Evolutionary conservation across 2,797 vertebrate species (phyloP).

Genomic region (Caiman crocodilus): DNA sequence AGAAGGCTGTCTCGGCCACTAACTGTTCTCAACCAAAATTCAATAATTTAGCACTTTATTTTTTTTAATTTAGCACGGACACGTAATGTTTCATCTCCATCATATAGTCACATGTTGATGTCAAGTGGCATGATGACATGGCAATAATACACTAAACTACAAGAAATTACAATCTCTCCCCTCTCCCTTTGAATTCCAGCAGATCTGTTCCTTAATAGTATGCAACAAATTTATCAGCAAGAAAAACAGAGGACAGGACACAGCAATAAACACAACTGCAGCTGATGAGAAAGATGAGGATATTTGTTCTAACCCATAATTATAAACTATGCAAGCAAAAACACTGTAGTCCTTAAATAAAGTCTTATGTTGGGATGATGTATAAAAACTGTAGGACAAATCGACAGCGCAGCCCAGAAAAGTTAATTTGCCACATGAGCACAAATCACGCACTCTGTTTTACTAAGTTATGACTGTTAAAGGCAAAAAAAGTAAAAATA

Average conservation of each 20-base stretch:
- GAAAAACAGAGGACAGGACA: fast-evolving
- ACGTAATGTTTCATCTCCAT: background rate
- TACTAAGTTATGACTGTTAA: background rate
- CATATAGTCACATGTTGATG: background rate
- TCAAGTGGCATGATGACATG: background rate
- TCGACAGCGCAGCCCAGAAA: background rate
- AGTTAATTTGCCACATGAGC: background rate
- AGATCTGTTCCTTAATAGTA: background rate
- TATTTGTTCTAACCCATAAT: background rate
- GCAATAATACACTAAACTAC: background rate
- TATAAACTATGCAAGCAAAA: background rate
- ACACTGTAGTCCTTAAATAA: background rate
- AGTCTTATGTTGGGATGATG: background rate
- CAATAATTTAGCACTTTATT: constrained; percentile 18
- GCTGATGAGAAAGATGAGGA: background rate
- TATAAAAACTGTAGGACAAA: background rate
- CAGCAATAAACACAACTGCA: background rate
- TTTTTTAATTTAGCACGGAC: background rate
- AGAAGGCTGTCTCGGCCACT: background rate
- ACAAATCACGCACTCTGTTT: background rate
- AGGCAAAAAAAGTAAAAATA: background rate
- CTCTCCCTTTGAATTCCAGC: background rate
- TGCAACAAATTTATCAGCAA: background rate
- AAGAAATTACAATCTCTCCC: constrained; percentile 19
- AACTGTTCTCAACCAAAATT: background rate